Base-by-base conservation (phyloP, 2,888 invertebrate genomes). In the Agrotis clavis region DNA sequence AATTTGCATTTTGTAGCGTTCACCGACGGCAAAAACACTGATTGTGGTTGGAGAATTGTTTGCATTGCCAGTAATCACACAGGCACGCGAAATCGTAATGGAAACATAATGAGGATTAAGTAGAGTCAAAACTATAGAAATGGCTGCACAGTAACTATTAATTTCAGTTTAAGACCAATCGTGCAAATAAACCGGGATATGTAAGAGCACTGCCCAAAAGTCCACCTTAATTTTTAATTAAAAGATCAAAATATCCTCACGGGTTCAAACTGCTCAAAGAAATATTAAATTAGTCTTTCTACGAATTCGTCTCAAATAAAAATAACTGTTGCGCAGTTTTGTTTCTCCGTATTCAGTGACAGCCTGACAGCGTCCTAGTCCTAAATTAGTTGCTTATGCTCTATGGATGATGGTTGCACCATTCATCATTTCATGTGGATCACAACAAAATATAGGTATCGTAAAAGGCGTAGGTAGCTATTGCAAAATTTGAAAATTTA, bases 1-100 rank as follows among this genome's bases (percentile, higher is more conserved):
- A 84, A 86, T 87, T 90, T 84, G 83, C 86, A 79, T 81, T 84
- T 88, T 82, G 79, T 86, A 76, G 76, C 75, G 75, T 78, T 79
- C 61, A 71, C 78, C 71, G 30, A 75, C 71, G 74, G 81, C 83
- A 84, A 87, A 86, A 86, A 85, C 87, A 84, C 74, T 76, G 77
- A 77, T 87, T 86, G 86, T 77, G 82, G 87, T 85, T 80, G 71
- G 62, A 63, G 74, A 78, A 83, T 79, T 83, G 82, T 85, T 84
- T 79, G 77, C 57, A 62, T 71, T 75, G 67, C 67, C 57, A 54
- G 76, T 75, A 77, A 79, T 79, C 71, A 72, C 65, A 72, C 25
- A 47, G 59, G 63, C 67, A 66, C 53, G 71, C 60, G 70, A 79
- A 84, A 73, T 66, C 13, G 64, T 61, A 67, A 56, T 67, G 62